Evolutionary conservation across 2,888 invertebrate species (phyloP).

Genomic region (Drosophila lutescens): DNA sequence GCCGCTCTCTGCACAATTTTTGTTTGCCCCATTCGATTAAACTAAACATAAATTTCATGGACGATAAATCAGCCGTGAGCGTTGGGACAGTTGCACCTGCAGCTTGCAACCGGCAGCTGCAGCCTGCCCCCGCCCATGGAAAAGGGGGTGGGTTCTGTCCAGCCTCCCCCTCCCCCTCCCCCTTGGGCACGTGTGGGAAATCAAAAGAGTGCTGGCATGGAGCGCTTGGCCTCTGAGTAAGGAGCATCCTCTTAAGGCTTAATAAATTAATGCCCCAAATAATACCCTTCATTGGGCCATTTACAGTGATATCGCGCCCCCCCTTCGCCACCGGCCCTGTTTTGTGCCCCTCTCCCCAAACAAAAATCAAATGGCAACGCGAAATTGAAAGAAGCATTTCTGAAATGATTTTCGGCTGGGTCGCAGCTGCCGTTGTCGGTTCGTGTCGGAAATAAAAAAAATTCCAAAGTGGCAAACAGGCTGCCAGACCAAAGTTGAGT

Average conservation of each 20-base stretch:
- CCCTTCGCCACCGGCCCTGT: neutral
- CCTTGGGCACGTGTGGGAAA: constrained; percentile 49
- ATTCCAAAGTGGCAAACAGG: constrained; percentile 2
- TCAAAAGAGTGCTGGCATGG: constrained; percentile 34
- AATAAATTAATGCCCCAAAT: constrained; percentile 47
- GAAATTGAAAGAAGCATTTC: constrained; percentile 39
- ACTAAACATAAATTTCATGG: constrained; percentile 79
- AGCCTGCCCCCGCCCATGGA: neutral
- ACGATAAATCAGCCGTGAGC: constrained; percentile 72
- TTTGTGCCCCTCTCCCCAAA: neutral
- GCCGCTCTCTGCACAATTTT: constrained; percentile 37
- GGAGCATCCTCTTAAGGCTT: constrained; percentile 6
- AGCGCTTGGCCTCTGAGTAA: neutral
- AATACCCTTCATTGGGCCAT: constrained; percentile 13
- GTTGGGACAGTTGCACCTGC: constrained; percentile 65
- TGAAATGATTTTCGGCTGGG: constrained; percentile 28
- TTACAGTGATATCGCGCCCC: too few species aligned
- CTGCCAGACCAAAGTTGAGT: constrained; percentile 1
- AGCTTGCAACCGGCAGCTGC: constrained; percentile 33
- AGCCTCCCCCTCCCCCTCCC: neutral
- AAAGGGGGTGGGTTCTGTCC: too few species aligned
- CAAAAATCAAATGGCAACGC: constrained; percentile 20
- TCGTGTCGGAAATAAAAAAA: constrained; percentile 40
- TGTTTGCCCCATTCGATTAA: constrained; percentile 77
- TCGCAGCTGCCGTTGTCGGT: constrained; percentile 29